Base-by-base conservation (phyloP, 2,113 vertebrate species). In the Leucosticte australis region DNA sequence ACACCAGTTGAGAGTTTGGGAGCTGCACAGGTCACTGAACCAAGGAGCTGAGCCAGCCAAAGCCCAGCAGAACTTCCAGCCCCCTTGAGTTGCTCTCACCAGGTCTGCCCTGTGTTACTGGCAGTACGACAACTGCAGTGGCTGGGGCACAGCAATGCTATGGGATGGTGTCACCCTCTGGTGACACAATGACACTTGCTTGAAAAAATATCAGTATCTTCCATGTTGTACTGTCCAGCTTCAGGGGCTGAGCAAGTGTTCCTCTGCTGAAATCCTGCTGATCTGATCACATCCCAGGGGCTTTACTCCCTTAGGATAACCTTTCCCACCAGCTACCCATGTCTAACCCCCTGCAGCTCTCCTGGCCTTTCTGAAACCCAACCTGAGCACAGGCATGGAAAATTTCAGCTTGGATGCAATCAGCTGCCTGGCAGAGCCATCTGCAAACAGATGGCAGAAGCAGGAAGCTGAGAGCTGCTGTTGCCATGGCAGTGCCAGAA, bases 211-310 rank as follows among this genome's bases (percentile, higher is more conserved):
- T 2, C 27, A 6, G 28, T 21, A 10, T 33, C 11, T 68, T 53
- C 13, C 5, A 14, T 0, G 0, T 19, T 0, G 1, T 11, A 24
- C 5, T 0, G 1, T 33, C 30, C 53, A 55, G 39, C 37, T 28
- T 55, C 19, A 16, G 16, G 31, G 2, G 17, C 41, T 56, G 24
- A 91, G 30, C 33, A 39, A 39, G 21, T 6, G 57, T 9, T 47
- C 42, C 12, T 55, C 30, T 5, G 2, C 26, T 7, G 57, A 50
- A 59, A 44, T 35, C 3, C 4, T 10, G 35, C 59, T 73, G 68
- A 64, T 23, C 4, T 3, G 49, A 77, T 6, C 73, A 57, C 1
- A 8, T 31, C 42, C 23, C 41, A 17, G 52, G 39, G 2, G 1
- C 53, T 73, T 68, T 17, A 31, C 24, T 77, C 49, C 35, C 53